Conservation (phyloP, 35 echinoderm and acorn worm genomes). For the Ptychodera flava region DNA sequence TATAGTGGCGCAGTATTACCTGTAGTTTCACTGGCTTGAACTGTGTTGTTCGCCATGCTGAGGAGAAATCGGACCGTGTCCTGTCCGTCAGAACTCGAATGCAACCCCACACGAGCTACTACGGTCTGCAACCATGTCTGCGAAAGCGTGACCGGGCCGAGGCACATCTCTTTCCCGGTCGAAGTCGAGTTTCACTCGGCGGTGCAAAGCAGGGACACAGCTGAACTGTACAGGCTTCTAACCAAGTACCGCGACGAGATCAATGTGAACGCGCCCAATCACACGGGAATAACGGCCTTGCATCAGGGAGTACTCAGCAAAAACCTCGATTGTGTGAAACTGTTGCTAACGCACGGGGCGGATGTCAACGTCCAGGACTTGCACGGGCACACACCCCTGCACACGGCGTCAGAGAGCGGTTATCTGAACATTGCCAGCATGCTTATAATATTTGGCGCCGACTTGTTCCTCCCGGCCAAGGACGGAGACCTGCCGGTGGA, state of each 20-base stretch:
- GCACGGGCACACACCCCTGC: slow-evolving; percentile 64
- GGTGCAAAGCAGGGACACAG: slow-evolving; percentile 78
- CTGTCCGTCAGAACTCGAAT: not conserved
- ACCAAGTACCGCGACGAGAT: slow-evolving; percentile 32
- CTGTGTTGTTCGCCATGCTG: no score
- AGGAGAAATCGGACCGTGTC: not conserved
- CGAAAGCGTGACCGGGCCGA: not conserved
- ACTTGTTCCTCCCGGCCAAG: slow-evolving; percentile 48
- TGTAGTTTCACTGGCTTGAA: no score
- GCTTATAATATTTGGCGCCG: slow-evolving; percentile 75
- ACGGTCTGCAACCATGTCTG: no score
- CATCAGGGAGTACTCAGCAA: slow-evolving; percentile 76
- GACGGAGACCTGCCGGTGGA: slow-evolving; percentile 68
- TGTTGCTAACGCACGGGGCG: slow-evolving; percentile 62
- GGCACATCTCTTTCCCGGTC: slow-evolving; percentile 76
- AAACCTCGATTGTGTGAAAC: slow-evolving; percentile 87
- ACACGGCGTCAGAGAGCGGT: slow-evolving; percentile 63
- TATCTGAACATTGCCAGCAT: slow-evolving; percentile 65
- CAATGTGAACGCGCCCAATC: slow-evolving; percentile 58
- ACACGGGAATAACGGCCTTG: slow-evolving; percentile 58
- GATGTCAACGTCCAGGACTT: slow-evolving; percentile 60
- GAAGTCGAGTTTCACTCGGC: slow-evolving; percentile 82
- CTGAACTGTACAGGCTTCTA: slow-evolving; percentile 49
- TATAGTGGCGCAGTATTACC: no score
- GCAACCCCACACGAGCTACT: no score